Evolutionary conservation across 2,797 vertebrate genomes (phyloP).

Genomic region (Aeoliscus strigatus): DNA sequence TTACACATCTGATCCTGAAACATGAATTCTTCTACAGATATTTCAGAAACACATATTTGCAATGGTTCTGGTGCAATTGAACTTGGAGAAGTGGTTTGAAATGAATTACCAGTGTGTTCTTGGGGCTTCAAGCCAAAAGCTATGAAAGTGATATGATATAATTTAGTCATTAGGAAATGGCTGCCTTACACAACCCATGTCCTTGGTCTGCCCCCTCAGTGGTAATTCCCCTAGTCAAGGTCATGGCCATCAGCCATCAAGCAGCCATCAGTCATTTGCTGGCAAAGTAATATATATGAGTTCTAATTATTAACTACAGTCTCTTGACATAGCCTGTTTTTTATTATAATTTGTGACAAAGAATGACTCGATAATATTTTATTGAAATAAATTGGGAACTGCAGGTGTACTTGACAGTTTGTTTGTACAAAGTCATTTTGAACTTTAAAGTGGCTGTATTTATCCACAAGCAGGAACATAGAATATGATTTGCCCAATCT

Average conservation of each 20-base stretch:
- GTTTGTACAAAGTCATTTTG: constrained; percentile 44
- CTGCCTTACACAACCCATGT: constrained; percentile 43
- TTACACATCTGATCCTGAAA: constrained; percentile 16
- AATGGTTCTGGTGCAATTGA: constrained; percentile 15
- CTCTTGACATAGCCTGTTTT: constrained; percentile 45
- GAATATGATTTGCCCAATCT: constrained; percentile 61
- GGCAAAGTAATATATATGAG: constrained; percentile 57
- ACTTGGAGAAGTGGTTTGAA: constrained; percentile 24
- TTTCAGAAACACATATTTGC: constrained; percentile 9
- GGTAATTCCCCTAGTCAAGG: constrained; percentile 57
- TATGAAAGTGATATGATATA: constrained; percentile 39
- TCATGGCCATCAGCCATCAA: constrained; percentile 59
- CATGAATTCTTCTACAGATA: neutral
- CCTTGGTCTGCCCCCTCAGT: constrained; percentile 41
- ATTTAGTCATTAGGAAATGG: constrained; percentile 52
- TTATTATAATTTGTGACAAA: constrained; percentile 60
- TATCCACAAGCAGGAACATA: constrained; percentile 47
- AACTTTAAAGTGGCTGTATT: constrained; percentile 55
- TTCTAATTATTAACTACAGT: constrained; percentile 61
- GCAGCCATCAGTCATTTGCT: constrained; percentile 53
- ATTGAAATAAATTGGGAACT: constrained; percentile 49
- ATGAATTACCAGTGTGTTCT: constrained; percentile 39
- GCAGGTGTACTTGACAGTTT: constrained; percentile 17
- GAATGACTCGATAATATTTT: constrained; percentile 62
- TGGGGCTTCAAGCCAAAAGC: constrained; percentile 32